phyloP scores from a whole-genome alignment of 2,888 invertebrate genomes.

The Mylabris sibirica region DNA sequence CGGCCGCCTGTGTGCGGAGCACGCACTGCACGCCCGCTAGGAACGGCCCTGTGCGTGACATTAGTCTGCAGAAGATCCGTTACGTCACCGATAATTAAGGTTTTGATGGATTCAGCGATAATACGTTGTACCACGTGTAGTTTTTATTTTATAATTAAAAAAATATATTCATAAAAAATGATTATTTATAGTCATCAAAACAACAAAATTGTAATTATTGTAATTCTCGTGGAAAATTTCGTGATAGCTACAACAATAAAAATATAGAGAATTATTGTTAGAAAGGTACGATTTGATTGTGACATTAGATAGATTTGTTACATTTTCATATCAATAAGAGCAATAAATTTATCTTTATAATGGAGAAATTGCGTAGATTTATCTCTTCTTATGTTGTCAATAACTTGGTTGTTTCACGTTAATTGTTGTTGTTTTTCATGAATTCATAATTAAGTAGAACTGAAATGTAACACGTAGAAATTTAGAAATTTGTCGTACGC shows the following conservation, averaged over 20 bases:
- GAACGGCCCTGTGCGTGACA: too few relatives aligned
- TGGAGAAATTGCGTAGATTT: not conserved
- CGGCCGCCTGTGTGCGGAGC: too few relatives aligned
- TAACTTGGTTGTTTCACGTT: not conserved
- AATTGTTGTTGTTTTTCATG: not conserved
- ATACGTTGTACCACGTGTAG: too few relatives aligned
- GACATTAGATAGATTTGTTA: not conserved
- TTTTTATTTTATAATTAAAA: too few relatives aligned
- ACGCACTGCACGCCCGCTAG: too few relatives aligned
- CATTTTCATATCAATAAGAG: not conserved
- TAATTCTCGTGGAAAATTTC: not conserved
- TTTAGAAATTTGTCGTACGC: not conserved
- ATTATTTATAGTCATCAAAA: not conserved
- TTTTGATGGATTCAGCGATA: too few relatives aligned
- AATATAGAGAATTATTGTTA: not conserved
- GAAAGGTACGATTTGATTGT: not conserved
- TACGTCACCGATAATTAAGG: too few relatives aligned
- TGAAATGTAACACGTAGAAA: not conserved
- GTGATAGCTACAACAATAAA: too few relatives aligned
- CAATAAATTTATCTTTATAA: not conserved
- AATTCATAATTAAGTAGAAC: not conserved
- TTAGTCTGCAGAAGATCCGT: too few relatives aligned
- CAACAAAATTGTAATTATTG: not conserved
- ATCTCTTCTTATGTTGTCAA: not conserved
- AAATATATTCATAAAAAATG: too few relatives aligned